phyloP scores from a whole-genome alignment of 2,113 vertebrate species.

The Corynorhinus townsendii region DNA sequence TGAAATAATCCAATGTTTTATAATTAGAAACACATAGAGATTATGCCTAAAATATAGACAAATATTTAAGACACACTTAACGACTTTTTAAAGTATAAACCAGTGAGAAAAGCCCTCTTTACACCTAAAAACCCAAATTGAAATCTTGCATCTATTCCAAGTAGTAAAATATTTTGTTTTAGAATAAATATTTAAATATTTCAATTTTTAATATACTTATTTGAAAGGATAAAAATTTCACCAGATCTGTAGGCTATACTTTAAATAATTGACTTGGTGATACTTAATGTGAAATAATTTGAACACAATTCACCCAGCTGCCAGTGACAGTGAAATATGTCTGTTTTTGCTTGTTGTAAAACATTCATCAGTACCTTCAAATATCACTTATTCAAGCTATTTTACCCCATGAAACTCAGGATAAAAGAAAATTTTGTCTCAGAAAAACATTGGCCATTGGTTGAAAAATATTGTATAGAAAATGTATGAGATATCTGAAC shows the following conservation, averaged over 20 bases:
- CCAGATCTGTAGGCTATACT: background rate
- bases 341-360: background rate
- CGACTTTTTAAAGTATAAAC: background rate
- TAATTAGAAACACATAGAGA: slow-evolving; percentile 63
- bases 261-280: slow-evolving; percentile 1
- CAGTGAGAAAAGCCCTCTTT: background rate
- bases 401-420: background rate
- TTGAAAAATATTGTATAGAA: background rate
- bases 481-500: background rate
- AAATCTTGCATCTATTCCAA: background rate
- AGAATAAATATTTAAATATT: slow-evolving; percentile 12
- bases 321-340: background rate
- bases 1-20: slow-evolving; percentile 63
- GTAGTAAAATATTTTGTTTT: background rate
- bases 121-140: background rate
- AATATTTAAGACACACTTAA: background rate
- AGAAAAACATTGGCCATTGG: background rate
- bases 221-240: background rate
- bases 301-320: background rate
- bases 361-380: background rate
- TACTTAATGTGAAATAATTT: background rate
- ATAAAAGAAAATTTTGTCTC: background rate
- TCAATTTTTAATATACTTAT: background rate
- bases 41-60: slow-evolving; percentile 26
- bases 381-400: background rate